Conservation (phyloP, 2,797 vertebrate species). For the Graptemys geographica region DNA sequence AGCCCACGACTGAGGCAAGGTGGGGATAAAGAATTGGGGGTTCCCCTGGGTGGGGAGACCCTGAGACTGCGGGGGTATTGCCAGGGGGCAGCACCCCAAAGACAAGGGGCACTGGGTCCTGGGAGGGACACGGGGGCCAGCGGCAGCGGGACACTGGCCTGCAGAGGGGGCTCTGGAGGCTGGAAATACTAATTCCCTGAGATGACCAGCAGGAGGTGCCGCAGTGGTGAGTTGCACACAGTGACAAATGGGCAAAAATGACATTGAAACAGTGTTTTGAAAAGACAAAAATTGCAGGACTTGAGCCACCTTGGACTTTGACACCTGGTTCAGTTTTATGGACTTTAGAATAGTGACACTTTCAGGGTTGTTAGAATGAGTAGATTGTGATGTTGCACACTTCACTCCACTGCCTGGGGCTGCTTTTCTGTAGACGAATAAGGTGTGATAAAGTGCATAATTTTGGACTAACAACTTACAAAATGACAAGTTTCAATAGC, state of each 20-base stretch:
- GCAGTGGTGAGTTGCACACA: too few species aligned
- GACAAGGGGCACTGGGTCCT: too few species aligned
- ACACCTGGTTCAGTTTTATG: conserved; percentile 6
- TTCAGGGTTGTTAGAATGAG: conserved; percentile 53
- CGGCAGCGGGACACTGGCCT: too few species aligned
- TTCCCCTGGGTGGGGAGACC: too few species aligned
- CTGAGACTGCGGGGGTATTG: too few species aligned
- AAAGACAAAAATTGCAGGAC: neutral
- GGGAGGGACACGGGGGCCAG: too few species aligned
- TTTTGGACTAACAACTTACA: conserved; percentile 64
- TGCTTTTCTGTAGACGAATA: conserved; percentile 51
- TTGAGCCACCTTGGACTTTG: neutral
- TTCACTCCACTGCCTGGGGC: neutral
- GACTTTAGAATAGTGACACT: conserved; percentile 56
- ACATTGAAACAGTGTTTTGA: accelerated
- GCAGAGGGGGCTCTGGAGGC: too few species aligned
- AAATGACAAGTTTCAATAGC: conserved; percentile 50
- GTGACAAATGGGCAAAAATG: accelerated
- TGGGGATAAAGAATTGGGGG: too few species aligned
- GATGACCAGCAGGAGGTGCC: too few species aligned
- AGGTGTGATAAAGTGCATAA: conserved; percentile 47
- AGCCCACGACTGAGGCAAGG: too few species aligned
- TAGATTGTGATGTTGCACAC: conserved; percentile 38
- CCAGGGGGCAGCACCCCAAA: too few species aligned
- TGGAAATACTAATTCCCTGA: too few species aligned